phyloP scores from a whole-genome alignment of 2,797 vertebrate genomes.

The Sebastes aleutianus region DNA sequence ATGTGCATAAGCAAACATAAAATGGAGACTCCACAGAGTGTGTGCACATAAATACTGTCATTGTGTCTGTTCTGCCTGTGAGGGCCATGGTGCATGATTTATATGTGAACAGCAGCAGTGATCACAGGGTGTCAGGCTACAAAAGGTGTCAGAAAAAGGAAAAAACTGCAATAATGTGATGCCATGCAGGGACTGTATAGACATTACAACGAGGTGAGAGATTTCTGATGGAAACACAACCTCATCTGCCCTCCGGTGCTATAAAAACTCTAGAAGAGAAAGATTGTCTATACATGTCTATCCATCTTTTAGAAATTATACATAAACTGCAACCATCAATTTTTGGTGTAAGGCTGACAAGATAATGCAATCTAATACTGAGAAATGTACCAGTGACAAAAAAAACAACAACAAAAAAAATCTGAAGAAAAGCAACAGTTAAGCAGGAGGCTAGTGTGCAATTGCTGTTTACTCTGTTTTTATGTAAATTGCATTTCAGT shows the following conservation, averaged over 20 bases:
- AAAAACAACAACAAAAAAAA: neutral
- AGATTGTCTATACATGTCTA: neutral
- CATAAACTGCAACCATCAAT: neutral
- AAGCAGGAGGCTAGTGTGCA: neutral
- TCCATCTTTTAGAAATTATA: neutral
- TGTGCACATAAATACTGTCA: neutral
- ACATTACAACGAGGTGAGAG: neutral
- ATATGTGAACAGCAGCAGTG: neutral
- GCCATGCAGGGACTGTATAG: neutral
- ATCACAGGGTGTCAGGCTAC: neutral
- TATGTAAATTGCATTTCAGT: neutral
- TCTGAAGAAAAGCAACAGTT: neutral
- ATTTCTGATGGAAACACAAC: neutral
- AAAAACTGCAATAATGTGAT: neutral
- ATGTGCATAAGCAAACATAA: neutral
- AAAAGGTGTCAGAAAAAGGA: neutral
- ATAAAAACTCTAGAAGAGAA: neutral
- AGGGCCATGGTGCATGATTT: neutral
- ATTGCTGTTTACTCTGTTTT: neutral
- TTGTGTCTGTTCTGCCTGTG: neutral
- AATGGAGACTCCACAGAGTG: neutral
- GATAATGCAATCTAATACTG: neutral
- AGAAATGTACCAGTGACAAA: neutral
- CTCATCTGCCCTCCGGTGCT: neutral
- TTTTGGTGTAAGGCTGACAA: neutral